Base-by-base conservation (phyloP, 2,113 vertebrate species). In the Panthera uncia region DNA sequence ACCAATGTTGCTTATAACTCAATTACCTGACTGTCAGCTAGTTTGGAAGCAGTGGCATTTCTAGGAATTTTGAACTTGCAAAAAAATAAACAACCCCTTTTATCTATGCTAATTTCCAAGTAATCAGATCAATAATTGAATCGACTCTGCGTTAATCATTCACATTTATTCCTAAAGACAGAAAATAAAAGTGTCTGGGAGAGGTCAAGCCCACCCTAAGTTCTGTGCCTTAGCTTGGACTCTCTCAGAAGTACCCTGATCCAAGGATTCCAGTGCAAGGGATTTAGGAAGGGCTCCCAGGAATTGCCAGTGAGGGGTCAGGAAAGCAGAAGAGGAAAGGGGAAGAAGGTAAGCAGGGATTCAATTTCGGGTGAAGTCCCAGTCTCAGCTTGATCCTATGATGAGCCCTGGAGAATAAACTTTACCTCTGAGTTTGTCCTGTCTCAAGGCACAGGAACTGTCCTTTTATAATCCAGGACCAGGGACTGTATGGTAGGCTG, bases 21-120 rank as follows among this genome's bases (percentile, higher is more conserved):
- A 95, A 76, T 95, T 95, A 95, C 78, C 21, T 95, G 68, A 94
- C 83, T 71, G 87, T 93, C 78, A 78, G 45, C 85, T 97, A 80
- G 48, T 61, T 95, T 95, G 36, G 57, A 95, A 91, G 33, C 57
- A 91, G 7, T 89, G 21, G 9, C 36, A 93, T 93, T 92, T 97
- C 86, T 85, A 85, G 52, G 84, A 88, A 78, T 91, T 96, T 89
- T 89, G 36, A 71, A 86, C 83, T 91, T 95, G 18, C 31, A 86
- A 81, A 92, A 85, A 90, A 79, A 71, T 45, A 52, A 52, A 38
- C 71, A 57, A 89, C 61, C 31, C 15, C 25, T 31, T 76, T 83
- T 69, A 68, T n/a, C n/a, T 89, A 69, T 89, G 61, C 76, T 97
- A 95, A 97, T 95, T 96, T 96, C 31, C 61, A 79, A 89, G 92